These are phyloP conservation scores for Conomelus anceps DNA, from an alignment of 2,888 invertebrate genomes.

Conservation along the genomic window DNA sequence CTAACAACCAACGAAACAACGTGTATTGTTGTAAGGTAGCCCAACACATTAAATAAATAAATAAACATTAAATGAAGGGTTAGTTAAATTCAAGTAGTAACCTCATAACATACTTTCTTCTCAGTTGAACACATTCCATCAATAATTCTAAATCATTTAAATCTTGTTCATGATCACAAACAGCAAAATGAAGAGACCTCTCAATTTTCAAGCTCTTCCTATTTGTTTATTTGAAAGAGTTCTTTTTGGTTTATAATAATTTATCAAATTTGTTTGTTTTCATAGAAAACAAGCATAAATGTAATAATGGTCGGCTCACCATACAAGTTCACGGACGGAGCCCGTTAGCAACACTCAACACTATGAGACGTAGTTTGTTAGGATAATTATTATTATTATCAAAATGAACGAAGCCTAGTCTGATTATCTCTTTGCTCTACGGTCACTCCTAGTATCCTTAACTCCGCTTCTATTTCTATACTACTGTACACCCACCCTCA, in stretches of 20 bases:
- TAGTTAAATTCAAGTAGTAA: no score
- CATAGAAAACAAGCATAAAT: neutral
- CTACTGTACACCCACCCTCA: no score
- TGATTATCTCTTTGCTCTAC: neutral
- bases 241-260: neutral
- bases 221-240: neutral
- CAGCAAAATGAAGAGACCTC: no score
- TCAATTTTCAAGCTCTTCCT: neutral
- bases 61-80: no score
- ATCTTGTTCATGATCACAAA: neutral
- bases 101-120: neutral
- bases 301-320: neutral
- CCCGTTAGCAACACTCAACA: neutral
- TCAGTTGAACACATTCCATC: neutral
- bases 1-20: neutral
- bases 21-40: neutral
- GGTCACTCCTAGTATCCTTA: no score
- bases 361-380: neutral
- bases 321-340: neutral
- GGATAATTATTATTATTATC: neutral
- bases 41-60: neutral
- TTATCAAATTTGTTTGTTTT: neutral
- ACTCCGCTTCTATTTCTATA: no score
- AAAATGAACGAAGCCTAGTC: neutral
- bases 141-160: neutral